Evolutionary conservation across 2,113 vertebrate genomes (phyloP).

Genomic region (Callithrix jacchus): DNA sequence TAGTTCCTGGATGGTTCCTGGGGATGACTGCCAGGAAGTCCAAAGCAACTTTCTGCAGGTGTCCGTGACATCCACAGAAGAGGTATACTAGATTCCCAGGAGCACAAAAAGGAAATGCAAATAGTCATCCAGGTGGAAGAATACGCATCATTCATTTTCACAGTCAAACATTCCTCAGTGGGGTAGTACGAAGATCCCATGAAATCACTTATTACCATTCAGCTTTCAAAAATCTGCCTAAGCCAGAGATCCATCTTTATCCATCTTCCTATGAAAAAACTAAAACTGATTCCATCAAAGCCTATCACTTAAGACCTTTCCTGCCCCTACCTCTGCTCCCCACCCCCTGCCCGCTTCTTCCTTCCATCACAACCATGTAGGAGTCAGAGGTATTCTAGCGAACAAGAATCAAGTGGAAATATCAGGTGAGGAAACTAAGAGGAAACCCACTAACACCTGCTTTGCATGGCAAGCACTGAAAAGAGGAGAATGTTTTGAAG

Average conservation of each 20-base stretch:
- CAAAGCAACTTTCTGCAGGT: neutral
- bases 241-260: neutral
- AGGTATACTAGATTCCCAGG: neutral
- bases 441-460: neutral
- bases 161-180: neutral
- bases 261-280: neutral
- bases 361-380: neutral
- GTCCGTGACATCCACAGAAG: neutral
- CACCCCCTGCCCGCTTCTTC: too few relatives aligned
- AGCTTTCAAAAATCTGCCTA: neutral
- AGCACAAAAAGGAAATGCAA: neutral
- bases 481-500: neutral
- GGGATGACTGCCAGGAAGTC: neutral
- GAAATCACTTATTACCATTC: neutral
- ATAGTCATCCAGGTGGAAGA: neutral
- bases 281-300: neutral
- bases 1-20: too few relatives aligned
- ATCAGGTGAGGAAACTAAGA: neutral
- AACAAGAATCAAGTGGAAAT: neutral
- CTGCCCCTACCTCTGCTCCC: neutral
- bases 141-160: neutral
- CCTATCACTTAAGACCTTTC: too few relatives aligned
- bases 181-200: neutral
- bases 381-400: neutral
- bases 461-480: neutral